Base-by-base conservation (phyloP, 2,797 vertebrate species). In the Odontamblyopus rebecca region DNA sequence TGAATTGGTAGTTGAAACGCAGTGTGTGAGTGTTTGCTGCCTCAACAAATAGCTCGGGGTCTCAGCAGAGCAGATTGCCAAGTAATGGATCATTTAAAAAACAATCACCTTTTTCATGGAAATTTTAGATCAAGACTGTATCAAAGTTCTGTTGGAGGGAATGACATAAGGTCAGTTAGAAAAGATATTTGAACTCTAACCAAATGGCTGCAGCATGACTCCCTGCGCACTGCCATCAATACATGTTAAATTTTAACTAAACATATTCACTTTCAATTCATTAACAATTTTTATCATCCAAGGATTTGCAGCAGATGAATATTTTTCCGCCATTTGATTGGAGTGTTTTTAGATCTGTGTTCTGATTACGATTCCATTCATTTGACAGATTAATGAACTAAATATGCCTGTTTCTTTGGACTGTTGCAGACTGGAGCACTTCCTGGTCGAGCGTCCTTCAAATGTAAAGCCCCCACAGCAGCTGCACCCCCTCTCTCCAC, bases 361-460 rank as follows among this genome's bases (percentile, higher is more conserved):
- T 15, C 30, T 61, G 30, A 44, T 48, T 64, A 48, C 6, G n/a
- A 44, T 64, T 35, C 60, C 16, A 30, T 15, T 60, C 12, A 63
- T 63, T 63, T 63, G 38, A 30, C 12, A 44, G 38, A 66, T 66
- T 66, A 27, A 29, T 6, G 13, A 50, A 66, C 18, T 66, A 66
- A 66, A 65, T 50, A 29, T 11, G 1, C 44, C 16, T 18, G 9
- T 30, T 29, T 66, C 64, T 51, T 12, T 41, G 32, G 19, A 62
- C 61, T 5, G 32, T 64, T 64, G 19, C 15, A 48, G 62, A 30
- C 12, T 50, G 15, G 44, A 50, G 44, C 16, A 26, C 16, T 27
- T 29, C 26, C 26, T 50, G 44, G 64, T 19, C 27, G 64, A 50
- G 44, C 16, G 26, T 51, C 64, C 64, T 66, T 51, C 15, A 66